phyloP scores from a whole-genome alignment of 1,140 invertebrate species.

The Drosophila kurseongensis region DNA sequence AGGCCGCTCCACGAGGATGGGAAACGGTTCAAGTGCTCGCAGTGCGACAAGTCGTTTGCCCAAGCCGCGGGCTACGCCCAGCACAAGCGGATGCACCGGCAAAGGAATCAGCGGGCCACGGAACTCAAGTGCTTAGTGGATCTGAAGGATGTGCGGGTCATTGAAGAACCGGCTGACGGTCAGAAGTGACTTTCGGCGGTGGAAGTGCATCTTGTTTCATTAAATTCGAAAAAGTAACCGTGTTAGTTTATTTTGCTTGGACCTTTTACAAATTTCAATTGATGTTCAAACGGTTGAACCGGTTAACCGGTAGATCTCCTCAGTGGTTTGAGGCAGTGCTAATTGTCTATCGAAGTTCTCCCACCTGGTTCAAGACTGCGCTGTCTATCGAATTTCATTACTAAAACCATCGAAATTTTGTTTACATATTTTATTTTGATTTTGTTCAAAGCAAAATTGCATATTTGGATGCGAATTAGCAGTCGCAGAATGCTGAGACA shows the following conservation, averaged over 20 bases:
- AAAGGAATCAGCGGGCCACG: conserved; percentile 35
- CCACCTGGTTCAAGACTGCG: background rate
- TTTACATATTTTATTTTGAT: conserved; percentile 30
- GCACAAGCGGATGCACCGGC: conserved; percentile 69
- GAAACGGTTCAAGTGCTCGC: conserved; percentile 91
- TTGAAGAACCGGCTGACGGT: too few species aligned
- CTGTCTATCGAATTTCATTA: conserved; percentile 1
- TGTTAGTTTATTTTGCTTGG: too few species aligned
- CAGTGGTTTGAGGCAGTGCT: background rate
- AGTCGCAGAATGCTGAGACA: conserved; percentile 65
- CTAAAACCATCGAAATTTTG: conserved; percentile 11
- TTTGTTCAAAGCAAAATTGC: conserved; percentile 18
- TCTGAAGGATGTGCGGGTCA: background rate
- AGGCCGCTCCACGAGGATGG: conserved; percentile 91
- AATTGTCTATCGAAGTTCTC: background rate
- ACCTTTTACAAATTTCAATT: background rate
- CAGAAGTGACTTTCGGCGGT: background rate
- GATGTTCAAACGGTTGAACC: background rate
- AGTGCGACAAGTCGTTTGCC: conserved; percentile 70
- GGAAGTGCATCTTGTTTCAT: background rate
- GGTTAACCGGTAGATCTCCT: background rate
- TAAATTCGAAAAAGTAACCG: conserved; percentile 1
- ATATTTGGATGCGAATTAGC: background rate
- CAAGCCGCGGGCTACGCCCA: conserved; percentile 68
- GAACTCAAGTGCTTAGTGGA: background rate